phyloP scores from a whole-genome alignment of 2,888 invertebrate genomes.

The Lasioglossum zephyrum region DNA sequence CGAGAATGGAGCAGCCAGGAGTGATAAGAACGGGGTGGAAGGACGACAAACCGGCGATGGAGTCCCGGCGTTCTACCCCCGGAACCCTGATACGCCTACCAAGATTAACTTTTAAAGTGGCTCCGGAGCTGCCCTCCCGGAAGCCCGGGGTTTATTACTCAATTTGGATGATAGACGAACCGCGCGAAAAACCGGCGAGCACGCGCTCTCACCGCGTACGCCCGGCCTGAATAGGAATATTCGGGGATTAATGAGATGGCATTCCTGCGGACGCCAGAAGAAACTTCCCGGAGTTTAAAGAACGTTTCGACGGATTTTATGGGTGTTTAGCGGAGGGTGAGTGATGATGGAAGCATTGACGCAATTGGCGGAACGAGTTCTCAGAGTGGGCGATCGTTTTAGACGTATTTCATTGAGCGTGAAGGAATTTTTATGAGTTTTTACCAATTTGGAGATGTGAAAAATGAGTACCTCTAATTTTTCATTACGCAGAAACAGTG shows the following conservation, averaged over 20 bases:
- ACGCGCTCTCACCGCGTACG: slow-evolving; percentile 30
- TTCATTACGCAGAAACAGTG: neutral
- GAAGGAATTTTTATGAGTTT: neutral
- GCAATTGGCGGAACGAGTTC: neutral
- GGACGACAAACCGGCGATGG: slow-evolving; percentile 60
- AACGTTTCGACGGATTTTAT: slow-evolving; percentile 24
- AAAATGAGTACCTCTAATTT: neutral
- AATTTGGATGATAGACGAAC: slow-evolving; percentile 81
- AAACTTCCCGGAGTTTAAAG: slow-evolving; percentile 27
- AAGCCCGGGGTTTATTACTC: slow-evolving; percentile 77
- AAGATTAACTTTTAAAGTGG: slow-evolving; percentile 79
- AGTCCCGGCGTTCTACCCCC: slow-evolving; percentile 27
- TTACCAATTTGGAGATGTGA: neutral
- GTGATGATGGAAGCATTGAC: neutral
- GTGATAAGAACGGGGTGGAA: slow-evolving; percentile 43
- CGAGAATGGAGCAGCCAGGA: slow-evolving; percentile 37
- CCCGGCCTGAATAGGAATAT: slow-evolving; percentile 52
- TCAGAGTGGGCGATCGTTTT: neutral
- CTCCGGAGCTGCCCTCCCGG: slow-evolving; percentile 66
- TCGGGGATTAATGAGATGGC: slow-evolving; percentile 53
- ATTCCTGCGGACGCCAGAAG: slow-evolving; percentile 34
- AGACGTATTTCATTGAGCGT: neutral
- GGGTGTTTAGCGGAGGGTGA: neutral
- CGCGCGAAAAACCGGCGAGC: slow-evolving; percentile 38
- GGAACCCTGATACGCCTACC: slow-evolving; percentile 67